A percentile compares a stretch with the other conserved stretches of the same genome.
phyloP scores from a whole-genome alignment of 2,888 invertebrate genomes.

The Eledone cirrhosa region DNA sequence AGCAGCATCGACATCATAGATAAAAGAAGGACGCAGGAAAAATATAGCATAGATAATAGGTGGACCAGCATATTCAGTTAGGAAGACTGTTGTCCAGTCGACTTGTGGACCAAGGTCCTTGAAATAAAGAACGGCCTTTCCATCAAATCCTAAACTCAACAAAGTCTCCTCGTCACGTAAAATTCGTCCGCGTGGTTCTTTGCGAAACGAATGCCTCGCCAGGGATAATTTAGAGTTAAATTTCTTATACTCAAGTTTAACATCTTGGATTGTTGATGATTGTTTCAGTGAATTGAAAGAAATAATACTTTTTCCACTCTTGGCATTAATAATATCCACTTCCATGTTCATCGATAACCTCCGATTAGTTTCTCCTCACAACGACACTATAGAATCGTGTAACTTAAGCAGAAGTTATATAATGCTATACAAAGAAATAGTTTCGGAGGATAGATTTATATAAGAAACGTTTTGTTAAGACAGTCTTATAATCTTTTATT shows the following conservation, averaged over 20 bases:
- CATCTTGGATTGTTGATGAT: conserved; percentile 76
- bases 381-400: too few species aligned
- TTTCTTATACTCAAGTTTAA: conserved; percentile 77
- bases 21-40: conserved; percentile 85
- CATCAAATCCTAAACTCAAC: conserved; percentile 72
- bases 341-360: too few species aligned
- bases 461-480: too few species aligned
- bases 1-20: conserved; percentile 79
- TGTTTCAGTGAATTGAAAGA: conserved; percentile 37
- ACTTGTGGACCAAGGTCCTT: conserved; percentile 98
- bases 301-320: conserved; percentile 11
- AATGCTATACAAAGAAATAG: too few species aligned
- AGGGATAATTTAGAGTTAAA: conserved; percentile 52
- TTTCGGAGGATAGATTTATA: too few species aligned
- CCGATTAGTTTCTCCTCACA: too few species aligned
- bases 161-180: conserved; percentile 82
- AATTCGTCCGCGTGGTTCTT: conserved; percentile 74
- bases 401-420: too few species aligned
- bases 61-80: conserved; percentile 97
- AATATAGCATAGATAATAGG: conserved; percentile 88
- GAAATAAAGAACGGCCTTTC: conserved; percentile 82
- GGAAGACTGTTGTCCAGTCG: conserved; percentile 94
- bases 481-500: too few species aligned
- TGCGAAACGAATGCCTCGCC: conserved; percentile 51
- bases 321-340: conserved; percentile 4